Conservation (phyloP, 2,797 vertebrate species). For the Pelochelys cantorii region DNA sequence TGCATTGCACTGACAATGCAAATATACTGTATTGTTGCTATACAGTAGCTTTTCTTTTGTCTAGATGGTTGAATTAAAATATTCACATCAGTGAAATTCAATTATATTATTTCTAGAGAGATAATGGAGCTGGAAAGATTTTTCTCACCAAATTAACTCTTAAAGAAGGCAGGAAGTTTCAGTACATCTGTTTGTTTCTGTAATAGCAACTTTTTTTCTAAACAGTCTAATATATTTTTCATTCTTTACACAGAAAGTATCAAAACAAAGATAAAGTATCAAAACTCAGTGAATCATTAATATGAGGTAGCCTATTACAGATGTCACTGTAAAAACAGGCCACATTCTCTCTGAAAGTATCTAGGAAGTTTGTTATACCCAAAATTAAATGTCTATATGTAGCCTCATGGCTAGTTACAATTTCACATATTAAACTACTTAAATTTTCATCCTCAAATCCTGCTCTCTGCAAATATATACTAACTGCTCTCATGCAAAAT, state of each 20-base stretch:
- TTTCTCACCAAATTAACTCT: background rate
- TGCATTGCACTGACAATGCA: too few relatives aligned
- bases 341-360: accelerated
- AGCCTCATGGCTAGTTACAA: background rate
- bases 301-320: background rate
- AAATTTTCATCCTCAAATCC: background rate
- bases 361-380: accelerated
- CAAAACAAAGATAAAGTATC: too few relatives aligned
- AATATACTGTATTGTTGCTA: background rate
- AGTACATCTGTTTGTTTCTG: background rate
- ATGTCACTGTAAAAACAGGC: background rate
- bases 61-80: background rate
- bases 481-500: background rate
- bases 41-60: background rate
- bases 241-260: too few relatives aligned
- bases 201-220: background rate
- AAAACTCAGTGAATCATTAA: background rate
- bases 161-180: background rate
- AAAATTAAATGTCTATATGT: accelerated
- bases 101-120: background rate
- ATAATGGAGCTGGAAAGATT: background rate
- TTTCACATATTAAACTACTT: background rate
- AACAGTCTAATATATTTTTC: background rate
- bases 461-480: background rate
- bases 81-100: background rate